Base-by-base conservation (phyloP, 2,113 vertebrate genomes). In the Gymnocephalus cernua region DNA sequence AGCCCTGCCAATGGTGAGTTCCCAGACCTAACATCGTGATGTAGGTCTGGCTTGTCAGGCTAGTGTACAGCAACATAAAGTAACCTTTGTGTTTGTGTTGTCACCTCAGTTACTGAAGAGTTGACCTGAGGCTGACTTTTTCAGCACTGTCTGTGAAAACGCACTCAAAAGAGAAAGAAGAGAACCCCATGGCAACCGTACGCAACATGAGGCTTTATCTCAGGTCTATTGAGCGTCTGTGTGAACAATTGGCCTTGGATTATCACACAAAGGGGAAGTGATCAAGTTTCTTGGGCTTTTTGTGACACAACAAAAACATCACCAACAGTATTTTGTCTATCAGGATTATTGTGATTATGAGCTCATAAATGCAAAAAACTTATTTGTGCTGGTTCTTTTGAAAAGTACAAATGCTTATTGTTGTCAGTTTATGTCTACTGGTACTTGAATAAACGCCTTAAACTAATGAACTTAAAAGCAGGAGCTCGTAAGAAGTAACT, bases 251-350 rank as follows among this genome's bases (percentile, higher is more conserved):
- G 12, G 23, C 23, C 25, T 23, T 2, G 68, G 79, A 86, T 86
- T 84, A 76, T 38, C 9, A 9, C 66, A 88, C 80, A 84, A 80
- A 83, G 56, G 56, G 45, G 38, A 41, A 7, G 48, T 15, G 76
- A 62, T 85, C 54, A 54, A 14, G 80, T 84, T 83, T 75, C 64
- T 45, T 25, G 23, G 27, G 51, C 38, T 75, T 77, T 41, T 77
- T 85, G 67, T 70, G 62, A 54, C 45, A 47, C 11, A 51, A 71
- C 4, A 59, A 16, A 74, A 78, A 78, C 10, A 5, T 21, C 57
- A 8, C 27, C 6, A 27, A 29, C 27, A 21, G 18, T 11, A 38
- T 29, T 61, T 70, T 29, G 16, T 59, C 27, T 35, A n/a, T 21
- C 51, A 72, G 35, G 47, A 79, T 57, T 25, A n/a, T 25, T 44